Evolutionary conservation across 2,113 vertebrate genomes (phyloP).

Genomic region (Engraulis encrasicolus): DNA sequence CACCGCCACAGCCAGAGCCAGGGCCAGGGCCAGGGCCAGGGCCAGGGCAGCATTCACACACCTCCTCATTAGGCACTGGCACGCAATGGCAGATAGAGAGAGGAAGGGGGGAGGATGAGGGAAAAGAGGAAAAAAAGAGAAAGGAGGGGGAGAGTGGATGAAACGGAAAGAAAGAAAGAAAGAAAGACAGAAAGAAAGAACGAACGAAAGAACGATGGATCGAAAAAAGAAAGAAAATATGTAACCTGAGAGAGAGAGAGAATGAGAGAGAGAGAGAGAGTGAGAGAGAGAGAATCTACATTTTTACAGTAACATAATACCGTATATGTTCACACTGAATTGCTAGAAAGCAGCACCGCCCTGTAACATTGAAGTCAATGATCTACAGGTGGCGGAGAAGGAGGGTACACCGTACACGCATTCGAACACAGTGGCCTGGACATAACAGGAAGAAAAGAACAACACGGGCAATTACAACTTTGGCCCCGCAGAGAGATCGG

Average conservation of each 20-base stretch:
- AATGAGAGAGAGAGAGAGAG: background rate
- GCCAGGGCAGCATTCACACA: background rate
- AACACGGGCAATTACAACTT: background rate
- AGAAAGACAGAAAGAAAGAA: background rate
- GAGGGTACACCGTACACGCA: too few relatives aligned
- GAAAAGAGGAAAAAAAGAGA: background rate
- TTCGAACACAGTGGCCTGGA: background rate
- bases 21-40: too few relatives aligned
- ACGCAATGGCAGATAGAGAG: background rate
- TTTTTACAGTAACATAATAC: too few relatives aligned
- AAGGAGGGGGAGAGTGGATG: background rate
- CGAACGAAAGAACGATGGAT: background rate
- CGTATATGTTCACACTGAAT: too few relatives aligned
- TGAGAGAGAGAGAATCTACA: background rate
- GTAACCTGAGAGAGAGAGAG: constrained; percentile 21
- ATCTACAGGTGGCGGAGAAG: background rate
- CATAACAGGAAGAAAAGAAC: background rate
- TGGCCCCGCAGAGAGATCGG: background rate
- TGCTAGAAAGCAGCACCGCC: too few relatives aligned
- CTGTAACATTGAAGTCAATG: background rate
- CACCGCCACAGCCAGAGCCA: too few relatives aligned
- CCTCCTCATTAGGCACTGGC: background rate
- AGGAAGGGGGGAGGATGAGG: background rate
- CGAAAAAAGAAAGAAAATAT: background rate
- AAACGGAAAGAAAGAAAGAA: background rate